A percentile compares a stretch with the other conserved stretches of the same genome.
These are phyloP conservation scores for Mimachlamys varia DNA, from an alignment of 2,888 invertebrate genomes.

Conservation along the genomic window DNA sequence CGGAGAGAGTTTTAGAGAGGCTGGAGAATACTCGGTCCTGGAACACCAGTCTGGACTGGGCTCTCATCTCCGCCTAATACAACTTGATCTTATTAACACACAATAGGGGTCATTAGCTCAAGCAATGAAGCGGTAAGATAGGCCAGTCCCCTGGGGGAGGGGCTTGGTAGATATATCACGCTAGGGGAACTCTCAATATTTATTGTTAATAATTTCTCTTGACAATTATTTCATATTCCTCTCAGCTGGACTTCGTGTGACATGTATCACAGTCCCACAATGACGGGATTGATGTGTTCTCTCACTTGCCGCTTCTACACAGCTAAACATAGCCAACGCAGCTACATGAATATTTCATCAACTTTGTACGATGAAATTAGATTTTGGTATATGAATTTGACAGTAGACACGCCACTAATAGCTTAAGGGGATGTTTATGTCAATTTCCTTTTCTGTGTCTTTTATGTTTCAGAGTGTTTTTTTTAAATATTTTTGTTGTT, in stretches of 20 bases:
- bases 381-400: slow-evolving; percentile 36
- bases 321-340: not conserved
- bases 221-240: slow-evolving; percentile 25
- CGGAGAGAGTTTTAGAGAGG: not conserved
- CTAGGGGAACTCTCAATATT: not conserved
- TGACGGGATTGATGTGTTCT: not conserved
- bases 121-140: not conserved
- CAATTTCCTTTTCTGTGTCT: slow-evolving; percentile 8
- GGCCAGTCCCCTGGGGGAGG: not conserved
- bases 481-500: slow-evolving; percentile 19
- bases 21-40: not conserved
- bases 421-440: slow-evolving; percentile 2
- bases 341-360: slow-evolving; percentile 28
- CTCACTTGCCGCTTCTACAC: not conserved
- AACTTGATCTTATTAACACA: slow-evolving; percentile 15
- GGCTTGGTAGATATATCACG: not conserved
- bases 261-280: slow-evolving; percentile 9
- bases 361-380: slow-evolving; percentile 19
- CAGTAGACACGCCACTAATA: slow-evolving; percentile 19
- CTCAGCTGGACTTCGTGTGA: slow-evolving; percentile 6
- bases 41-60: not conserved
- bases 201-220: not conserved
- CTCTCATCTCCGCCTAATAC: slow-evolving; percentile 19
- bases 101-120: slow-evolving; percentile 10
- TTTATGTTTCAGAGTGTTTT: slow-evolving; percentile 5